Evolutionary conservation across 2,797 vertebrate genomes (phyloP).

Genomic region (Cuniculus paca): DNA sequence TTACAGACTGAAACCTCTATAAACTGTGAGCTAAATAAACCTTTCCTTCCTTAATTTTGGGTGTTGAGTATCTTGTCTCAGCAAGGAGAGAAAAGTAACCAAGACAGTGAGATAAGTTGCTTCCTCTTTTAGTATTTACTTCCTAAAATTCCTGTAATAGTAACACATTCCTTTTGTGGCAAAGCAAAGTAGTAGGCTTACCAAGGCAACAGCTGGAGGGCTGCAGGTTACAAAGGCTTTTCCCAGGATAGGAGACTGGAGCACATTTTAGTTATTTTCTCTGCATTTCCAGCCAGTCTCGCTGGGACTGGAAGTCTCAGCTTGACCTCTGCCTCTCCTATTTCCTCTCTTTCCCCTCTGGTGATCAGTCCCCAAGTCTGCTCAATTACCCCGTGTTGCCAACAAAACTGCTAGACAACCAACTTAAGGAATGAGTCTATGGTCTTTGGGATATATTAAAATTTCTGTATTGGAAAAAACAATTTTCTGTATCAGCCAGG

Average conservation of each 20-base stretch:
- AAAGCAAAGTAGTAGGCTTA: conserved; percentile 22
- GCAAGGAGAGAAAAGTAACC: too few species aligned
- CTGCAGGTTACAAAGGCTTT: conserved; percentile 1
- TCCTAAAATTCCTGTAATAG: conserved; percentile 48
- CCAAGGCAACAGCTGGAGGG: conserved; percentile 6
- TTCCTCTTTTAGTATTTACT: conserved; percentile 49
- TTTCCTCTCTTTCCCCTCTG: background rate
- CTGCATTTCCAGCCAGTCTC: background rate
- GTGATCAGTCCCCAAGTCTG: background rate
- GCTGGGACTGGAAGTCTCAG: background rate
- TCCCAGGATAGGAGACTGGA: background rate
- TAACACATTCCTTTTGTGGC: background rate
- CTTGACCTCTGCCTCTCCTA: background rate
- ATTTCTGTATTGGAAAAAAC: background rate
- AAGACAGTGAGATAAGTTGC: background rate
- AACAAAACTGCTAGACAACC: background rate
- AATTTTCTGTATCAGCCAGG: background rate
- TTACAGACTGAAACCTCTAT: too few species aligned
- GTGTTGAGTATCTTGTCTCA: too few species aligned
- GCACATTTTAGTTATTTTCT: background rate
- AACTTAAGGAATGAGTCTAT: background rate
- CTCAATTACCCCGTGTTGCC: background rate
- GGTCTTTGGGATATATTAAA: background rate
- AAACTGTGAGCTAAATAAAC: too few species aligned
- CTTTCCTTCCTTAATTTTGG: too few species aligned